Base-by-base conservation (phyloP, 2,797 vertebrate species). In the Tiaroga cobitis region DNA sequence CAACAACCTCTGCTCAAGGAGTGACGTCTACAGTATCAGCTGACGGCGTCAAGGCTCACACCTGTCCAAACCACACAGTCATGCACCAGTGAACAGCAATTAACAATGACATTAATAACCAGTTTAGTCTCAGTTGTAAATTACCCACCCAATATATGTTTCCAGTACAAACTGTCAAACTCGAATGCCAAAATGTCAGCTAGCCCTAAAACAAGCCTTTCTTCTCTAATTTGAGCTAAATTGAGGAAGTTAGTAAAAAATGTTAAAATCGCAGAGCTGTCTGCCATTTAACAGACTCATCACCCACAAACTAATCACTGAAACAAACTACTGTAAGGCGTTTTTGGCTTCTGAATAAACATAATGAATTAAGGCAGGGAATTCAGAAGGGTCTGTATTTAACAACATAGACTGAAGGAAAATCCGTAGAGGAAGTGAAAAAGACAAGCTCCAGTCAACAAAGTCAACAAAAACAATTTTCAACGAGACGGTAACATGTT, bases 61-160 rank as follows among this genome's bases (percentile, higher is more conserved):
- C 75, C 70, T 72, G 76, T 61, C 75, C 49, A 89, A 87, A 84
- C 74, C 87, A 77, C 81, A 81, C 80, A 54, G 87, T 9, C 86
- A 87, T 79, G 88, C 85, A 75, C 80, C 83, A 86, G 37, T 77
- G 65, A 82, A 86, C 85, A 80, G 69, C 83, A 89, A 88, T 89
- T 81, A 85, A 72, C 63, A 46, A 75, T 81, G 86, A 84, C 70
- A 61, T 84, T 87, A 86, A 86, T 82, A 78, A 82, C 85, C 80
- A 82, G 49, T 69, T 85, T 83, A 72, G 82, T 76, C 73, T 69
- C 54, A 51, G 78, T 81, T 76, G 77, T 84, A 43, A 69, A 84
- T 75, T 21, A 82, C 61, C 59, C 77, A 84, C 77, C 61, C 29
- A 75, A 84, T 72, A 74, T 46, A 73, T 73, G 72, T 70, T 81